Base-by-base conservation (phyloP, 2,888 invertebrate genomes). In the Ectemnius lituratus region DNA sequence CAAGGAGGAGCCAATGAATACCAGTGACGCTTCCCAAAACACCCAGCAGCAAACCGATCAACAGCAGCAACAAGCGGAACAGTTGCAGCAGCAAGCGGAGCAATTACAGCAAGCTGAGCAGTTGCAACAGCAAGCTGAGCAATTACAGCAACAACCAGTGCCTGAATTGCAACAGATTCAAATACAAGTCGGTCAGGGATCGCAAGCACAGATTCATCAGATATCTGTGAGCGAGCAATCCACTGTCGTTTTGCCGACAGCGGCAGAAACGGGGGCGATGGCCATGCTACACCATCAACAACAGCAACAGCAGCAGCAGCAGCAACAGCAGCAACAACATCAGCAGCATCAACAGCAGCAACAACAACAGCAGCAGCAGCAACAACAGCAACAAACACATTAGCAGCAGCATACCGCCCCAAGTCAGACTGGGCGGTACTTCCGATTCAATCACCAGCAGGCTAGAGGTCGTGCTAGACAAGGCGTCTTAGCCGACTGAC, bases 1-100 rank as follows among this genome's bases (percentile, higher is more conserved):
- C 63, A 95, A 96, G 79, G 95, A 95, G 87, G 95, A 95, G 88
- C 90, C 90, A 0, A 71, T 90, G 11, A 86, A 85, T 8, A 79
- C 85, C 1, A 78, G 81, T 0, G 90, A 90, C 2, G 78, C 80
- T 45, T 75, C 86, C 0, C 92, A 93, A 67, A 92, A 90, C 78
- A 91, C 90, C 70, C 89, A 89, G 66, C 87, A 91, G 76, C 88
- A 89, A 59, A 84, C 88, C 45, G 87, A 89, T 8, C 89, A 89
- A 56, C 85, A 88, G 64, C 86, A 87, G 68, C 82, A 85, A 56
- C 81, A 82, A 65, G 83, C 78, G 59, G 73, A 80, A 65, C 83
- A 85, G 67, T 80, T 80, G 18, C 84, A 84, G 4, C 87, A 84
- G 5, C 87, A 86, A 20, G 85, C 86, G 56, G 87, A 87, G 52